Base-by-base conservation (phyloP, 2,888 invertebrate genomes). In the Chloromyia formosa region DNA sequence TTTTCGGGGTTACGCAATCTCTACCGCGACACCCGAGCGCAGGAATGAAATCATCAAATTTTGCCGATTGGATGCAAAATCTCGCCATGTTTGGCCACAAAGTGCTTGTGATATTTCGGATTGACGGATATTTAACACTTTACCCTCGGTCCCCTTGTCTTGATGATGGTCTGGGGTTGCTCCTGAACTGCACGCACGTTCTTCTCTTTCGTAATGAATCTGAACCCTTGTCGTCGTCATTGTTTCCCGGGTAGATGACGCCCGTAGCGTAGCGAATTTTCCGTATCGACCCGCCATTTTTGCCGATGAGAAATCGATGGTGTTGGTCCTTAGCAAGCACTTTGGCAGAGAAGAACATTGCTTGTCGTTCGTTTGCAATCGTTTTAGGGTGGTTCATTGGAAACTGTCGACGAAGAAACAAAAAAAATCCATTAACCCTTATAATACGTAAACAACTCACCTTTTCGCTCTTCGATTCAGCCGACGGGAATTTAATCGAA, bases 1-100 rank as follows among this genome's bases (percentile, higher is more conserved):
- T 93, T 83, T 94, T 94, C 35, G 94, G 88, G 27, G 91, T 90
- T 23, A 94, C 94, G 62, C 90, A 89, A 81, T 93, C 92, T 80
- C 92, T 92, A 79, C 89, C 90, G n/a, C 90, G 76, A 93, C 90
- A 56, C 93, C 95, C 73, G 92, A 92, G 35, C 94, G 89, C 7
- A 98, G 98, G 88, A 99, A 98, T 22, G 96, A 97, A 81, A 98
- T 97, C 84, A 92, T 92, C 22, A 98, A 97, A 71, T 96, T 97
- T 97, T 96, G 16, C 93, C 90, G 80, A 99, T 97, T 79, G 94
- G 92, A 78, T 94, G 92, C 77, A 98, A 87, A 62, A 97, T 93
- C 82, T 95, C 95, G 61, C 97, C 97, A 61, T 96, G 92, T 5
- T 95, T 91, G 49, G 94, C 94, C 49, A 98, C 95, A 86, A 99